phyloP scores from a whole-genome alignment of 2,797 vertebrate genomes.

The Loris lydekkerianus region DNA sequence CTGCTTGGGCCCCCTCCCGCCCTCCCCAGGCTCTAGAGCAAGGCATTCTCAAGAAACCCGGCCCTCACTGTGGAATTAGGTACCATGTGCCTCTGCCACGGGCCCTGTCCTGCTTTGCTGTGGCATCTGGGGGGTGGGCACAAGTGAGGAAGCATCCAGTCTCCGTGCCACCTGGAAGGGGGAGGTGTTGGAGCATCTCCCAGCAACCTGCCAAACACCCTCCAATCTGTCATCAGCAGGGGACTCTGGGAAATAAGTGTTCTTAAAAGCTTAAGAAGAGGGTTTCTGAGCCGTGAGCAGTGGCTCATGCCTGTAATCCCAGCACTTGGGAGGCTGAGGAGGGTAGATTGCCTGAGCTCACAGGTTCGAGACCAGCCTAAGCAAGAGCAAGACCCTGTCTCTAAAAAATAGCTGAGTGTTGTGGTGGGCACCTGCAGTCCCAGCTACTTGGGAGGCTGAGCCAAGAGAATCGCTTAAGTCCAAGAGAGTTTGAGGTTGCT shows the following conservation, averaged over 20 bases:
- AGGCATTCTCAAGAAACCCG: neutral
- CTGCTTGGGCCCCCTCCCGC: slow-evolving; percentile 85
- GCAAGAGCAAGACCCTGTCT: no score
- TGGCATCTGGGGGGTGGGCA: neutral
- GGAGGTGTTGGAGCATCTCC: fast-evolving
- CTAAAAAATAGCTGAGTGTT: no score
- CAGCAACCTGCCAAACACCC: fast-evolving
- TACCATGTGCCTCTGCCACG: slow-evolving; percentile 14
- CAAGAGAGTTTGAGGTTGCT: no score
- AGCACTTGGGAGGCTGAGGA: no score
- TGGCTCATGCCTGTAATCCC: no score
- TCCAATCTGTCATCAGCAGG: neutral
- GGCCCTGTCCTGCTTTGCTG: neutral
- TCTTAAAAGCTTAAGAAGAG: neutral
- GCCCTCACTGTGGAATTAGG: neutral
- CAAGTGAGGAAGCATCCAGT: neutral
- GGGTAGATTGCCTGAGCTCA: no score
- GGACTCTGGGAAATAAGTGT: neutral
- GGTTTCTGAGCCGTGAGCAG: neutral
- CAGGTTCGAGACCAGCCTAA: no score
- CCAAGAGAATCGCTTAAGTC: no score
- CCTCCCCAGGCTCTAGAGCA: slow-evolving; percentile 11
- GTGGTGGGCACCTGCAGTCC: no score
- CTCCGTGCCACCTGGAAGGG: fast-evolving
- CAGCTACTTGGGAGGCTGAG: no score